Evolutionary conservation across 2,113 vertebrate genomes (phyloP).

Genomic region (Procavia capensis): DNA sequence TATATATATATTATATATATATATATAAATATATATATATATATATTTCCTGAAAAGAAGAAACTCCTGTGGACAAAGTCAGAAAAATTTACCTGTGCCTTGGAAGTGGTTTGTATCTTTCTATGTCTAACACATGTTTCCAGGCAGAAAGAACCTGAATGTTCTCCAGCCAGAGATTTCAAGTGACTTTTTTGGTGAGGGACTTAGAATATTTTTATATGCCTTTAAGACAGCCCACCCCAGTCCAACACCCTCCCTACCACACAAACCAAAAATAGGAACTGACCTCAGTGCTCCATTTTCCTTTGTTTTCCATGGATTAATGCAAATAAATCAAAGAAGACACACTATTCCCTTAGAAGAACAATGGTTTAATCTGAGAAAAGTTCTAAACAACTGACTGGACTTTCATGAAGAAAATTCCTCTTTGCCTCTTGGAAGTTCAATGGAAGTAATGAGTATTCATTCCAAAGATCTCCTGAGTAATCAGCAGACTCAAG

Average conservation of each 20-base stretch:
- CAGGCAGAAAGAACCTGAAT: background rate
- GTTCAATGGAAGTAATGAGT: background rate
- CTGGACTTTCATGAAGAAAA: background rate
- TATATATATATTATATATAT: too few species aligned
- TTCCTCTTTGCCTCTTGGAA: background rate
- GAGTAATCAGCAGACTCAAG: background rate
- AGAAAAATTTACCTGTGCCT: background rate
- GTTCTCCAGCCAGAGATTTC: background rate
- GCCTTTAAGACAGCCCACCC: background rate
- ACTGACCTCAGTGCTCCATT: background rate
- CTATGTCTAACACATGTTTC: background rate
- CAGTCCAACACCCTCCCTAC: background rate
- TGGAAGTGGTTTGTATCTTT: background rate
- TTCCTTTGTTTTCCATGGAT: background rate
- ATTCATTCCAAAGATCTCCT: background rate
- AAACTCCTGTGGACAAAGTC: background rate
- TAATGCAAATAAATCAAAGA: background rate
- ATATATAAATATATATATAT: too few species aligned
- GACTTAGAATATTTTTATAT: background rate
- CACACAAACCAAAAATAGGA: background rate
- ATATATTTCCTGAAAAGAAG: background rate
- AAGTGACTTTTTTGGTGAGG: background rate
- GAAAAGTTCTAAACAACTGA: background rate
- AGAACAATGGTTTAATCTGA: background rate
- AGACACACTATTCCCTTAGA: background rate